These are phyloP conservation scores for Riptortus pedestris DNA, from an alignment of 1,140 invertebrate species.

Conservation along the genomic window DNA sequence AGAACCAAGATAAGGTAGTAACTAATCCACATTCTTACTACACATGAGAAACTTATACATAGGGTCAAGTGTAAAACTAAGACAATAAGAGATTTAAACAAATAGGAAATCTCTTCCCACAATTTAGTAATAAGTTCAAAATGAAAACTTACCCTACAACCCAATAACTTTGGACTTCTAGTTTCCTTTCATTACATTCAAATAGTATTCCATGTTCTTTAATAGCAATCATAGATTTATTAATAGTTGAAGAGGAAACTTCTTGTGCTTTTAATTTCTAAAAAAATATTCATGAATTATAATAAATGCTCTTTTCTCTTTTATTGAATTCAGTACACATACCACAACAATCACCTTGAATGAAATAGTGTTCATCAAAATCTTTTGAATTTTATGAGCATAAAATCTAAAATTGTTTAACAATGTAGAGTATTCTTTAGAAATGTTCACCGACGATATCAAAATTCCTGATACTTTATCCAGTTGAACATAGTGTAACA, in stretches of 20 bases:
- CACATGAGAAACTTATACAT: no score
- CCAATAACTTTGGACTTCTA: constrained; percentile 36
- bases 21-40: no score
- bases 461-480: constrained; percentile 54
- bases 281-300: constrained; percentile 33
- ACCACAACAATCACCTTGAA: constrained; percentile 41
- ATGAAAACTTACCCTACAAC: constrained; percentile 38
- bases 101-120: no score
- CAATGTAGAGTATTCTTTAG: constrained; percentile 38
- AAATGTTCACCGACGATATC: constrained; percentile 41
- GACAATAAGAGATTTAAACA: no score
- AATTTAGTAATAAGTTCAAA: background rate
- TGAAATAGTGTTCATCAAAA: constrained; percentile 56
- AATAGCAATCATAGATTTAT: constrained; percentile 64
- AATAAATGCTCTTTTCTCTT: constrained; percentile 26
- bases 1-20: no score
- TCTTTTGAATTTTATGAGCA: constrained; percentile 54
- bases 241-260: constrained; percentile 45
- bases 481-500: constrained; percentile 57
- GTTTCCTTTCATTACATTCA: constrained; percentile 38
- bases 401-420: constrained; percentile 53
- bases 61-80: no score
- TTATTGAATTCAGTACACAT: background rate
- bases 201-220: constrained; percentile 62
- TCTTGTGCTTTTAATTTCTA: constrained; percentile 47